Conservation (phyloP, 2,113 vertebrate species). For the Osmerus mordax region DNA sequence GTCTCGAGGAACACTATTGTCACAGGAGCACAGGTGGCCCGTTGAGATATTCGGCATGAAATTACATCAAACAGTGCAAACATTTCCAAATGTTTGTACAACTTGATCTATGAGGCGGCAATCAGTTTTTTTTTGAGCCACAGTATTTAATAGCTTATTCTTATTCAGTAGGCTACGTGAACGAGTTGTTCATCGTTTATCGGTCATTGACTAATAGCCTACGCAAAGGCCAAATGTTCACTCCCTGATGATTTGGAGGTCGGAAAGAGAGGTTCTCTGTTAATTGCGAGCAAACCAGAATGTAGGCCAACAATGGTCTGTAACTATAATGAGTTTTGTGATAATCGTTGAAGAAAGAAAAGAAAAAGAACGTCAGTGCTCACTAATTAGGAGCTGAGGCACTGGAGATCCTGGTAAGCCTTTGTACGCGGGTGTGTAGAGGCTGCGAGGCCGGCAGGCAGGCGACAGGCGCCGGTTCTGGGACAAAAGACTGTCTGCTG, state of each 20-base stretch:
- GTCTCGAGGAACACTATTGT: too few species aligned
- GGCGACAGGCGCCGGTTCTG: conserved; percentile 78
- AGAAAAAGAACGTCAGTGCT: conserved; percentile 21
- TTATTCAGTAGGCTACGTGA: too few species aligned
- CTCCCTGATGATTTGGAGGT: conserved; percentile 44
- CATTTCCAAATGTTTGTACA: too few species aligned
- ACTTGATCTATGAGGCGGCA: too few species aligned
- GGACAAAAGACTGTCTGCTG: conserved; percentile 80
- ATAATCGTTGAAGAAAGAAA: conserved; percentile 34
- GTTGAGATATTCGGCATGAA: too few species aligned
- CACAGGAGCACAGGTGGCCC: too few species aligned
- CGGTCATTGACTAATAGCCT: conserved; percentile 47
- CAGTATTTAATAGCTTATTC: too few species aligned
- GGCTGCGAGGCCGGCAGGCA: conserved; percentile 73
- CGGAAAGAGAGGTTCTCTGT: conserved; percentile 26
- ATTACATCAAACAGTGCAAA: too few species aligned
- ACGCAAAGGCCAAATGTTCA: conserved; percentile 47
- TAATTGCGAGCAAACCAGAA: conserved; percentile 59
- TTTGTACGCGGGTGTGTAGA: conserved; percentile 51
- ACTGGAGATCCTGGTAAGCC: conserved; percentile 33
- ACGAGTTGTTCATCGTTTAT: conserved; percentile 28
- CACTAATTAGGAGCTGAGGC: conserved; percentile 53
- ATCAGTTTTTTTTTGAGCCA: too few species aligned
- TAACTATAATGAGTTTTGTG: conserved; percentile 45
- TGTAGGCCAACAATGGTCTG: conserved; percentile 42